A percentile compares a stretch with the other conserved stretches of the same genome.
These are phyloP conservation scores for Ryuthela nishihirai DNA, from an alignment of 2,888 invertebrate genomes.

Conservation along the genomic window DNA sequence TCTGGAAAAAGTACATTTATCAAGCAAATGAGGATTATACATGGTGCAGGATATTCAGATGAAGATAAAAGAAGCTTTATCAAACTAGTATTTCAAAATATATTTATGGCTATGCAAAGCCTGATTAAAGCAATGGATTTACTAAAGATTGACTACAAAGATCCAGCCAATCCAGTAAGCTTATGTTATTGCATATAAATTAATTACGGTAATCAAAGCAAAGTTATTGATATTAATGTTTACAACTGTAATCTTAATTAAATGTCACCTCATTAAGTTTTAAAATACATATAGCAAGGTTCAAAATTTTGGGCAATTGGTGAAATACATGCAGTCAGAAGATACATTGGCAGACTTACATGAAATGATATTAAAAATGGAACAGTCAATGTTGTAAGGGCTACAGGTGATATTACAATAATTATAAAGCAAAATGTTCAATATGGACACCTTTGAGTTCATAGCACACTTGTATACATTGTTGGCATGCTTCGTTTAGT, in stretches of 20 bases:
- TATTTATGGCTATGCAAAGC: constrained; percentile 42
- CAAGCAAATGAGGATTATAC: constrained; percentile 58
- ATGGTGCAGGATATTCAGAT: constrained; percentile 55
- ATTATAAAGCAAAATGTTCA: no score
- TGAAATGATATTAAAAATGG: no score
- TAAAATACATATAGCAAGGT: no score
- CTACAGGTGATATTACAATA: no score
- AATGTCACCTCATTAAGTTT: background rate
- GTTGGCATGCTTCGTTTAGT: no score
- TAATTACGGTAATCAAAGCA: background rate
- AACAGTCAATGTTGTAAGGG: no score
- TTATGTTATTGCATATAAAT: background rate
- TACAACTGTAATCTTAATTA: background rate
- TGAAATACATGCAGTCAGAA: no score
- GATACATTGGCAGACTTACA: no score
- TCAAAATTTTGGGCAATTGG: no score
- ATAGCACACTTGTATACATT: no score
- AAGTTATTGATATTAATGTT: background rate
- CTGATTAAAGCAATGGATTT: constrained; percentile 42
- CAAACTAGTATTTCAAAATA: constrained; percentile 41
- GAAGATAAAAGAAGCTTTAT: constrained; percentile 41
- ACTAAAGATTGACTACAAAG: constrained; percentile 37
- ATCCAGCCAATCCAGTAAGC: constrained; percentile 25
- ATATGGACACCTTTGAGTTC: no score
- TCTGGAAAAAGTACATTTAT: constrained; percentile 43